Evolutionary conservation across 2,797 vertebrate genomes (phyloP).

Genomic region (Oreonectes daqikongensis): DNA sequence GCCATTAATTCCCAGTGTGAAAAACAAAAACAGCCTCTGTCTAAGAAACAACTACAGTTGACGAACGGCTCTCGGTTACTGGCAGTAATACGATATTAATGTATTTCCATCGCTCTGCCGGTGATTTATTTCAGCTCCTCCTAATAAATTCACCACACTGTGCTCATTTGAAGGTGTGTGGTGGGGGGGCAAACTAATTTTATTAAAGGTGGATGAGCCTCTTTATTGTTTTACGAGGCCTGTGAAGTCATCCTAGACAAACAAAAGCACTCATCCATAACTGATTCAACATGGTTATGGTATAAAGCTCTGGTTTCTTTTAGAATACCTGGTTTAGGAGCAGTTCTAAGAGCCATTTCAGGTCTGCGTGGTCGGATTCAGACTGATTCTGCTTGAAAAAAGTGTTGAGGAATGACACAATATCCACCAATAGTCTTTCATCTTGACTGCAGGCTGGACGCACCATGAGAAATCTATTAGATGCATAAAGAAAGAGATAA

Average conservation of each 20-base stretch:
- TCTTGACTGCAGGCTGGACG: conserved; percentile 88
- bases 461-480: conserved; percentile 91
- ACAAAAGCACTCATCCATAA: conserved; percentile 7
- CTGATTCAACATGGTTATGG: background rate
- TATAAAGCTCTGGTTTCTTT: too few species aligned
- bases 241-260: conserved; percentile 15
- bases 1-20: conserved; percentile 57
- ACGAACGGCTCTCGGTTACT: conserved; percentile 29
- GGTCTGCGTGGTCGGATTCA: conserved; percentile 69
- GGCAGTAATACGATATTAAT: conserved; percentile 61
- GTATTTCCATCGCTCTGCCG: conserved; percentile 52
- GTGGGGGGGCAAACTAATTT: conserved; percentile 46
- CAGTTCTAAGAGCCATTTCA: conserved; percentile 89
- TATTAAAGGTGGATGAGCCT: conserved; percentile 46
- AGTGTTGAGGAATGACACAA: conserved; percentile 88
- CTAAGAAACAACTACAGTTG: conserved; percentile 17
- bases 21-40: conserved; percentile 49
- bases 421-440: conserved; percentile 88
- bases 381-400: conserved; percentile 78
- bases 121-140: conserved; percentile 63
- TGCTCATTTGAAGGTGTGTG: conserved; percentile 36
- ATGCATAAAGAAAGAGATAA: background rate
- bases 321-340: conserved; percentile 86
- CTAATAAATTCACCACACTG: conserved; percentile 58
- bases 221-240: conserved; percentile 40